Percentiles rank a stretch among this genome's conserved stretches.
phyloP scores from a whole-genome alignment of 2,113 vertebrate species.

The Meriones unguiculatus region DNA sequence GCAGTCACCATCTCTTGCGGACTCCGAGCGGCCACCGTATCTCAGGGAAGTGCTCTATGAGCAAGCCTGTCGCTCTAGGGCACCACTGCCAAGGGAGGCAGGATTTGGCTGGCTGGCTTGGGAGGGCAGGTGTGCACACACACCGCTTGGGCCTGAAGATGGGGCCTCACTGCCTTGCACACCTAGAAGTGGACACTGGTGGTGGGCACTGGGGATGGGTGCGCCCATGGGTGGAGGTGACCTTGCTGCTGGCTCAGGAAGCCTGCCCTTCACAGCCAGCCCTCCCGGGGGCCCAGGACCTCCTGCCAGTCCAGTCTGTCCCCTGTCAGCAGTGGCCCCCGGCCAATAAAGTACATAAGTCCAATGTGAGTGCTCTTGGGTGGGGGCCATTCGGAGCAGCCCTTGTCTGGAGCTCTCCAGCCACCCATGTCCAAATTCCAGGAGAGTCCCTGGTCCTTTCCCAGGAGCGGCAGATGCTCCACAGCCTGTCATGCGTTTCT shows the following conservation, averaged over 20 bases:
- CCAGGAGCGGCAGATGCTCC: constrained; percentile 56
- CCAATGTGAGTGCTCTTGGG: neutral
- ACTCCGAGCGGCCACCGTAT: neutral
- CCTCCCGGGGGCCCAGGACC: neutral
- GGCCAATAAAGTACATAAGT: neutral
- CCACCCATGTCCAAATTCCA: constrained; percentile 23
- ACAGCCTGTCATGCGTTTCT: neutral
- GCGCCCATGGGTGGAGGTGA: neutral
- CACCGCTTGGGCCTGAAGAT: neutral
- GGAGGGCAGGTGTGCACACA: neutral
- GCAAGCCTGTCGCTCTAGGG: neutral
- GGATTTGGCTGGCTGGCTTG: neutral
- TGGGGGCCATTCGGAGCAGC: neutral
- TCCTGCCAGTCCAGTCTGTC: neutral
- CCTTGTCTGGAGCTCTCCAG: neutral
- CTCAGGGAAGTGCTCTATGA: neutral
- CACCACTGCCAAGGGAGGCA: neutral
- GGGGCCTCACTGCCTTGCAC: neutral
- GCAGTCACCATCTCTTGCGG: neutral
- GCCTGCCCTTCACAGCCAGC: neutral
- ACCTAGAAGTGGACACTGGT: neutral
- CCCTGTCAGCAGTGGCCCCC: neutral
- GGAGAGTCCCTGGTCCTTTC: constrained; percentile 53
- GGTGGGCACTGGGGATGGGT: neutral
- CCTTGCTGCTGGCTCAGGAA: constrained; percentile 3